Conservation (phyloP, 2,797 vertebrate genomes). For the Huso huso region DNA sequence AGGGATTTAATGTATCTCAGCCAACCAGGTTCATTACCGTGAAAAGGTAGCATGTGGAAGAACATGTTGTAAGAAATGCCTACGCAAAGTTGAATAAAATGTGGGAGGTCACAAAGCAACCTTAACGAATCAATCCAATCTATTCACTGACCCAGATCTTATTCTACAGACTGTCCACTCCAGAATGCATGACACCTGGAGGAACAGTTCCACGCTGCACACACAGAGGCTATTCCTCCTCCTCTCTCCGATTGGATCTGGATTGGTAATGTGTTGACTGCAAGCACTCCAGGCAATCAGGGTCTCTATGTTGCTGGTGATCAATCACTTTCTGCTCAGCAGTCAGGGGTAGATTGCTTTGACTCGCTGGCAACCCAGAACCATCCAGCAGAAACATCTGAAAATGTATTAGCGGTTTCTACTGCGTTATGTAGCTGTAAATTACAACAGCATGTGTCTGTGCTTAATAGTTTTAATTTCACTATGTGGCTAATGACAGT, state of each 20-base stretch:
- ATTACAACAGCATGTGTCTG: neutral
- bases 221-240: neutral
- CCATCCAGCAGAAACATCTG: neutral
- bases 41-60: neutral
- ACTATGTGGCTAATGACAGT: neutral
- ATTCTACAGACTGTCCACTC: neutral
- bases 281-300: conserved; percentile 7
- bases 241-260: neutral
- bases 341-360: conserved; percentile 4
- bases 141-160: neutral
- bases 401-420: neutral
- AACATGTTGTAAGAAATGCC: neutral
- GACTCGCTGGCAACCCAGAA: neutral
- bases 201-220: too few relatives aligned
- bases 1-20: neutral
- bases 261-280: conserved; percentile 11
- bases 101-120: neutral
- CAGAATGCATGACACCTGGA: too few relatives aligned
- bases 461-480: neutral
- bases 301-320: conserved; percentile 1
- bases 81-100: neutral
- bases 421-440: neutral
- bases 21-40: neutral
- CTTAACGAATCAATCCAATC: neutral
- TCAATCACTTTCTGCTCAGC: conserved; percentile 7